Evolutionary conservation across 2,797 vertebrate genomes (phyloP).

Genomic region (Distichodus sexfasciatus): DNA sequence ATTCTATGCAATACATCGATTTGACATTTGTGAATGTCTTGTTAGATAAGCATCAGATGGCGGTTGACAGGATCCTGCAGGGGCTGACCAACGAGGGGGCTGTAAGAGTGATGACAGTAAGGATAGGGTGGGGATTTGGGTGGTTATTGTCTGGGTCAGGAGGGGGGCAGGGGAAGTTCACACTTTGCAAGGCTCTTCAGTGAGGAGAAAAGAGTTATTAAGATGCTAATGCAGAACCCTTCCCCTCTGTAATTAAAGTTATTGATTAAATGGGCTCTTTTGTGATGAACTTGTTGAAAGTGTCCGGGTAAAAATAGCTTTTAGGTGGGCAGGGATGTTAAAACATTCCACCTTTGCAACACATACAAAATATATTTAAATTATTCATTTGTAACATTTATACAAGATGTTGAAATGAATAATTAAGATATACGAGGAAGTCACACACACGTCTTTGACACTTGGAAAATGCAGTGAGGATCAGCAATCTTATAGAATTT

Average conservation of each 20-base stretch:
- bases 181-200: conserved; percentile 47
- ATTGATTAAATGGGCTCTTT: conserved; percentile 45
- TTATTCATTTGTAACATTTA: conserved; percentile 5
- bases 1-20: neutral
- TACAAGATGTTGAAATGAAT: neutral
- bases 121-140: neutral
- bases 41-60: neutral
- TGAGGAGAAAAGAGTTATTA: conserved; percentile 56
- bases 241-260: neutral
- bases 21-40: neutral
- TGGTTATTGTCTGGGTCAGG: neutral
- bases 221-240: conserved; percentile 39
- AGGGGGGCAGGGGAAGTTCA: conserved; percentile 18
- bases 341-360: neutral
- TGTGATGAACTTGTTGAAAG: conserved; percentile 11
- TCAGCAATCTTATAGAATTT: too few relatives aligned
- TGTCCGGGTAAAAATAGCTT: neutral
- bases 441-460: too few relatives aligned
- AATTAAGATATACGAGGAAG: too few relatives aligned
- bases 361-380: neutral
- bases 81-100: neutral
- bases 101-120: neutral
- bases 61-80: neutral
- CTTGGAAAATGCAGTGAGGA: too few relatives aligned
- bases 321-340: too few relatives aligned